Evolutionary conservation across 2,797 vertebrate genomes (phyloP), one percentile per base, ranked within the genome.

Genomic region (Anabas testudineus): DNA sequence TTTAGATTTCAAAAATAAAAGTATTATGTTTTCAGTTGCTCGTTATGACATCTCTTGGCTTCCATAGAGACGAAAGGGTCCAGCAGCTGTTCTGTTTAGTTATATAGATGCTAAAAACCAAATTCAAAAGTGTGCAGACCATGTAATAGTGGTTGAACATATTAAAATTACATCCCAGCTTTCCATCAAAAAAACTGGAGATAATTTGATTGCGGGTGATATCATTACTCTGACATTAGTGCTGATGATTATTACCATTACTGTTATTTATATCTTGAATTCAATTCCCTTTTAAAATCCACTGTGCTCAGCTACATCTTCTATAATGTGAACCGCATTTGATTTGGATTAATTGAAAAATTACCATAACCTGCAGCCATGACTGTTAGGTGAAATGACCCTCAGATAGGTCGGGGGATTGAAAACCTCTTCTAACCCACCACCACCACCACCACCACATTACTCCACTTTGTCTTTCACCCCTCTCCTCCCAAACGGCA

Each of bases 281-380:
- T 74, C 55, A 74, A 54, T 79, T 74, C 34, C 52, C 36, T 62
- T 43, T 43, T 66, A 67, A 75, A 66, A 70, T 73, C 46, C 77
- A 62, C 76, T 74, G 19, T 47, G 64, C 71, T 72, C 42, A 61
- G 53, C 71, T 67, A 48, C 62, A 57, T 70, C 75, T 69, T 61
- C 76, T 79, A 39, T 68, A 77, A 70, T 63, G 75, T 83, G 69
- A 74, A 61, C 41, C 70, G 53, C 80, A 79, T 87, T 90, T 85
- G 78, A 90, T 90, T 89, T 83, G 77, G 73, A 89, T 87, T 91
- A 87, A 92, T 91, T 90, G 80, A 92, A 88, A 91, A 91, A 90
- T 90, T 67, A 86, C 80, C 88, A 88, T 90, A 85, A 91, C 84
- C 83, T 28, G 19, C 52, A 22, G 83, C 81, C 76, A 89, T 92